phyloP scores from a whole-genome alignment of 2,113 vertebrate species.

The Misgurnus anguillicaudatus region DNA sequence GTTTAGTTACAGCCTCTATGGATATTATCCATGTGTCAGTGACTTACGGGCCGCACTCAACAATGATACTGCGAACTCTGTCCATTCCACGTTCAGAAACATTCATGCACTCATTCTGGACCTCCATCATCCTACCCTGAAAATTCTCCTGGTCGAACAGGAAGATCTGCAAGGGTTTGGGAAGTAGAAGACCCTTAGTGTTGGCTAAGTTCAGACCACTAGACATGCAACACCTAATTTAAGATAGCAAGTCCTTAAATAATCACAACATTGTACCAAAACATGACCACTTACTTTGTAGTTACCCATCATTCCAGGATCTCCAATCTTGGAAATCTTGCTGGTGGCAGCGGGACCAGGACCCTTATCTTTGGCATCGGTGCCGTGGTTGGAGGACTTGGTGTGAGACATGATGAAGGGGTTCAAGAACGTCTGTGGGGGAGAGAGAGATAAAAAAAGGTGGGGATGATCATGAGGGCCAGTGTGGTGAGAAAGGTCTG shows the following conservation, averaged over 20 bases:
- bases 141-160: constrained; percentile 96
- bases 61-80: constrained; percentile 87
- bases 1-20: background rate
- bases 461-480: constrained; percentile 22
- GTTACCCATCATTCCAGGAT: constrained; percentile 73
- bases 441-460: constrained; percentile 15
- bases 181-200: background rate
- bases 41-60: constrained; percentile 92
- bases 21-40: background rate
- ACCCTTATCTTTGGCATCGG: constrained; percentile 83
- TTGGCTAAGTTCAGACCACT: background rate
- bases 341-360: constrained; percentile 71
- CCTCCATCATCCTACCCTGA: constrained; percentile 88
- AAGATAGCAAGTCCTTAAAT: background rate
- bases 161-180: constrained; percentile 74
- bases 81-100: constrained; percentile 87
- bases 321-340: constrained; percentile 81
- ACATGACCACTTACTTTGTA: constrained; percentile 81
- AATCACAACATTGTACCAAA: too few relatives aligned
- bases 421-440: constrained; percentile 61
- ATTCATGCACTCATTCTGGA: constrained; percentile 88
- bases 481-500: background rate
- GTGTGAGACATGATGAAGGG: constrained; percentile 86
- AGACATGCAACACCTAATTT: too few relatives aligned
- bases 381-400: constrained; percentile 79